Evolutionary conservation across 2,113 vertebrate species (phyloP).

Genomic region (Cairina moschata): DNA sequence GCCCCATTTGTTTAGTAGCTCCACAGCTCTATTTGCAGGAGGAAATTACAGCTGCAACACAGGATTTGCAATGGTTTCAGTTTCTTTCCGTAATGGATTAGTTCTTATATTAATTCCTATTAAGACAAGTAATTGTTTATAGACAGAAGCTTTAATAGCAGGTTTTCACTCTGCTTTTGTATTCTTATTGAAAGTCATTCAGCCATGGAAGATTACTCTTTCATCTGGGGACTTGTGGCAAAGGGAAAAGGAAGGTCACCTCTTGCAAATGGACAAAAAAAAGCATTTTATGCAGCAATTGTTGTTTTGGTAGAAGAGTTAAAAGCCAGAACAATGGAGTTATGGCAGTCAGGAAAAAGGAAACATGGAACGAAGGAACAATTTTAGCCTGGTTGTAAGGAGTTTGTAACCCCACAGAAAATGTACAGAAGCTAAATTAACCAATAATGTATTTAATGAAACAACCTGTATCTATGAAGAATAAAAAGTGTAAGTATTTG

Average conservation of each 20-base stretch:
- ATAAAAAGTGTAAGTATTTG: neutral
- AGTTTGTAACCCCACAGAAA: neutral
- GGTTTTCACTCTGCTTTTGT: neutral
- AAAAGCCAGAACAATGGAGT: neutral
- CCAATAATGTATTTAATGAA: neutral
- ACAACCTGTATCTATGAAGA: neutral
- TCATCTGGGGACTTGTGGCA: neutral
- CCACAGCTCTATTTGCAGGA: neutral
- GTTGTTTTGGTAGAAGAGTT: neutral
- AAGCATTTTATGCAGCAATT: neutral
- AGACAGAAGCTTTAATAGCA: conserved; percentile 6
- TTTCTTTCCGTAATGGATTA: neutral
- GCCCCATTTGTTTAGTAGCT: neutral
- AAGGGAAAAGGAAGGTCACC: conserved; percentile 34
- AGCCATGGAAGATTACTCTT: conserved; percentile 18
- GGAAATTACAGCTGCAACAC: conserved; percentile 6
- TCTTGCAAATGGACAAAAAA: conserved; percentile 6
- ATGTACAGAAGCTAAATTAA: neutral
- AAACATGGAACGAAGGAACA: neutral
- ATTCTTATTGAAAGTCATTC: conserved; percentile 14
- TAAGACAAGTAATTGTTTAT: conserved; percentile 49
- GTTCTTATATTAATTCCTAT: conserved; percentile 31
- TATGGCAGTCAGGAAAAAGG: neutral
- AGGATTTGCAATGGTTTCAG: neutral
- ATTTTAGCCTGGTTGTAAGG: neutral